A percentile compares a stretch with the other conserved stretches of the same genome.
These are phyloP conservation scores for Megathymus violae DNA, from an alignment of 1,140 invertebrate genomes.

Conservation along the genomic window DNA sequence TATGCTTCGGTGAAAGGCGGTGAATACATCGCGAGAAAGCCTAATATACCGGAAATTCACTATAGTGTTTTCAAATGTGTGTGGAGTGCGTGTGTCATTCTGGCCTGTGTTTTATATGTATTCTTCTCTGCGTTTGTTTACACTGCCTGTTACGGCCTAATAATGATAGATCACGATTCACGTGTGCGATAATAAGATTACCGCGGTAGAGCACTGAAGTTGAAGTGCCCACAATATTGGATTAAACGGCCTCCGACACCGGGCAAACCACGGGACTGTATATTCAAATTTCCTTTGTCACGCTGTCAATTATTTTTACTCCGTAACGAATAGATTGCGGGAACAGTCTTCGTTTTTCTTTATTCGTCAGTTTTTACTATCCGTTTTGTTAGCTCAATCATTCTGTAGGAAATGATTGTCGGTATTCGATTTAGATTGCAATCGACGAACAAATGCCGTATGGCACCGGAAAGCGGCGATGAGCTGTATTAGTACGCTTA, in stretches of 20 bases:
- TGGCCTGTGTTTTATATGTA: too few species aligned
- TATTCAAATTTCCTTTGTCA: constrained; percentile 24
- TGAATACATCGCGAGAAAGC: too few species aligned
- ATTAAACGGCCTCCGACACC: background rate
- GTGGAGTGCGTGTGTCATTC: too few species aligned
- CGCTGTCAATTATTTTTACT: constrained; percentile 27
- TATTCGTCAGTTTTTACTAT: constrained; percentile 22
- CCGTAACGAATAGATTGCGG: constrained; percentile 22
- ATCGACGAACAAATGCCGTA: background rate
- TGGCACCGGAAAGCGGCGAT: too few species aligned
- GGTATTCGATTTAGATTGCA: constrained; percentile 4
- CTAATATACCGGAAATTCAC: too few species aligned
- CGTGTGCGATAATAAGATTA: constrained; percentile 17
- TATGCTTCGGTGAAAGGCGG: too few species aligned
- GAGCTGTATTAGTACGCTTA: too few species aligned
- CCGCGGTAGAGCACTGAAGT: background rate
- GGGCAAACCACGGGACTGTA: background rate
- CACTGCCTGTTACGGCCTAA: background rate
- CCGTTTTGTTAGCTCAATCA: constrained; percentile 21
- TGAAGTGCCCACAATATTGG: constrained; percentile 11
- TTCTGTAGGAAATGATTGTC: constrained; percentile 23
- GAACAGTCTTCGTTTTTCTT: constrained; percentile 18
- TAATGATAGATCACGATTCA: constrained; percentile 3
- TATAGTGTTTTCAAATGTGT: too few species aligned
- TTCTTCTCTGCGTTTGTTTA: background rate